Evolutionary conservation across 2,888 invertebrate species (phyloP).

Genomic region (Ophion ventricosus): DNA sequence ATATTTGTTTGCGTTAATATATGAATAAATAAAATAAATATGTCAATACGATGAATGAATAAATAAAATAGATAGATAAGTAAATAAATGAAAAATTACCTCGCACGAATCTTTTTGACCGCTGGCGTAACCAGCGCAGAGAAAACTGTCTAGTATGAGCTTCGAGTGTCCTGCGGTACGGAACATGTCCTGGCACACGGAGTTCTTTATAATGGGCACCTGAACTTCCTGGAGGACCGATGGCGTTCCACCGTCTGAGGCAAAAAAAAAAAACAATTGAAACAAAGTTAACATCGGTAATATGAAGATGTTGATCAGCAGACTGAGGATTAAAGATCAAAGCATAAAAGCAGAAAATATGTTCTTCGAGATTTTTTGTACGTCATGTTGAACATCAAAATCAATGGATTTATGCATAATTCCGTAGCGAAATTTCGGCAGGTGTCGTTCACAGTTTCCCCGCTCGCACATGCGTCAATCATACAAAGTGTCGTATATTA

Average conservation of each 20-base stretch:
- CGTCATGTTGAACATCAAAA: not conserved
- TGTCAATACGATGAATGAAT: too few species aligned
- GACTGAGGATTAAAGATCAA: not conserved
- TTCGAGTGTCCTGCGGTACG: conserved; percentile 93
- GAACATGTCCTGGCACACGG: conserved; percentile 97
- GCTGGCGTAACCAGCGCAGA: conserved; percentile 96
- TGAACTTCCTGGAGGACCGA: conserved; percentile 95
- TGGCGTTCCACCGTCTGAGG: conserved; percentile 91
- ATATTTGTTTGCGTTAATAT: too few species aligned
- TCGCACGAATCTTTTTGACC: conserved; percentile 97
- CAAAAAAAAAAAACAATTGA: conserved; percentile 3
- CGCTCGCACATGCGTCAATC: too few species aligned
- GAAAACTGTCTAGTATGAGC: conserved; percentile 93
- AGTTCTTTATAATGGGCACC: conserved; percentile 96
- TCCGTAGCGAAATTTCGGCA: too few species aligned
- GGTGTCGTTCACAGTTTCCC: too few species aligned
- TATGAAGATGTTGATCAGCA: not conserved
- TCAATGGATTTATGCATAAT: too few species aligned
- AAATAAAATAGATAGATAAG: not conserved
- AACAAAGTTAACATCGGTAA: not conserved
- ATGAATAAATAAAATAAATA: not conserved
- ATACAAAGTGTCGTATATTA: too few species aligned
- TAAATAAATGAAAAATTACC: conserved; percentile 83
- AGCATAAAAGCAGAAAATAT: not conserved
- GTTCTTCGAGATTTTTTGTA: too few species aligned